Base-by-base conservation (phyloP, 2,797 vertebrate genomes). In the Sebastes miniatus region DNA sequence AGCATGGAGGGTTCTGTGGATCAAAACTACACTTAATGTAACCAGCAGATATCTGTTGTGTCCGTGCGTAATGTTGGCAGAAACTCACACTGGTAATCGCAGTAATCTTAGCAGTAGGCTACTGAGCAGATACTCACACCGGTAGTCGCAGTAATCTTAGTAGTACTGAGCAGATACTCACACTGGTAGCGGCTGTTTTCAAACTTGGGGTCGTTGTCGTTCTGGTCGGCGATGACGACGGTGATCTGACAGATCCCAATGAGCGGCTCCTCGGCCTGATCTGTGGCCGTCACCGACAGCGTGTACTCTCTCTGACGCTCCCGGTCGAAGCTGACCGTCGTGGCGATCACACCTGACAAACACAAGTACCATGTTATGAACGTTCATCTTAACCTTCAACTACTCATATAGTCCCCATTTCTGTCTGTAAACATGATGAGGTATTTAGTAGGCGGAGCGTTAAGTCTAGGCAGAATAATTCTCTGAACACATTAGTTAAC, bases 191-290 rank as follows among this genome's bases (percentile, higher is more conserved):
- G 96, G 63, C 96, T 97, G 93, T 97, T 98, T 87, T 97, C 96
- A 59, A 98, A 98, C 72, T 95, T 97, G 31, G 97, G 97, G 3
- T 96, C 93, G 2, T 98, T 98, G 95, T 98, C 97, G 14, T 98
- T 98, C 94, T 96, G 73, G 39, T 98, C 97, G 1, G 89, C 88
- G 47, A 98, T 93, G 74, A 96, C 73, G 61, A 97, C 66, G 0
- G 94, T 96, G 92, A 98, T 76, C 90, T 93, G 96, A 77, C 97
- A 98, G 86, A 98, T 89, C 0, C 97, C 95, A 1, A 97, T 97
- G 78, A 98, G 95, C 0, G 97, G 97, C 74, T 97, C 97, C 78
- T 93, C 94, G 0, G 95, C 97, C 92, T 93, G 96, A 89, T 98
- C 97, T 0, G 97, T 97, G 13, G 97, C 97, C 0, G 96, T 97